Conservation (phyloP, 2,797 vertebrate genomes). For the Sternarchorhynchus goeldii region DNA sequence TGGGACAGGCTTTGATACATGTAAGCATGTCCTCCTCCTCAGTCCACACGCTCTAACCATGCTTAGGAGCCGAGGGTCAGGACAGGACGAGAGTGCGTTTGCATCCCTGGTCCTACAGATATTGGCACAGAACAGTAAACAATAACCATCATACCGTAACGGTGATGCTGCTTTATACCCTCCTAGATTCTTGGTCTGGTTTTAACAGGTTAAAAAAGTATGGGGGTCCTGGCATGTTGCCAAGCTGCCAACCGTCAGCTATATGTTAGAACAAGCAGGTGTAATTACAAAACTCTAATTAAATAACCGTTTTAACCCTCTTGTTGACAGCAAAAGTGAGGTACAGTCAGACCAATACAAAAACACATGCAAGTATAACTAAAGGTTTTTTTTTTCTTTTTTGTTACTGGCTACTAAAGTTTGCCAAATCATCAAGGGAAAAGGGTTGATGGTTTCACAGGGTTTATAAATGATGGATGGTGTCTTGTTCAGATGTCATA, state of each 20-base stretch:
- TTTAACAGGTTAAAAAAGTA: conserved; percentile 12
- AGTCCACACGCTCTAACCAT: conserved; percentile 15
- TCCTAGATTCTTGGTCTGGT: background rate
- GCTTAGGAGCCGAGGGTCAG: background rate
- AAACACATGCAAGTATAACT: no score
- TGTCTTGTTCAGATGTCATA: background rate
- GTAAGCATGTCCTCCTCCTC: conserved; percentile 25
- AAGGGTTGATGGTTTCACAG: background rate
- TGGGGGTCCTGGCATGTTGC: background rate
- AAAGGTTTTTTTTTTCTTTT: no score
- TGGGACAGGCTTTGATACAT: conserved; percentile 59
- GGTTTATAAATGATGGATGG: conserved; percentile 16
- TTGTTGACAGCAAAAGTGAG: background rate
- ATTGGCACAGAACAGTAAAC: conserved; percentile 14
- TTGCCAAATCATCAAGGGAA: background rate
- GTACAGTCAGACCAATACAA: background rate
- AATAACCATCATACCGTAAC: conserved; percentile 51
- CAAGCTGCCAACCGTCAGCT: background rate
- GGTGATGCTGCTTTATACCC: conserved; percentile 45
- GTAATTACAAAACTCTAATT: background rate
- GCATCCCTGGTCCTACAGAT: background rate
- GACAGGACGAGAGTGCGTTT: background rate
- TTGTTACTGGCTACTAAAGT: background rate
- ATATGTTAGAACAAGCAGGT: background rate
- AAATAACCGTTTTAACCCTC: background rate